Percentiles rank a stretch among this genome's conserved stretches.
Evolutionary conservation across 2,888 invertebrate species (phyloP).

Genomic region (Pollenia amentaria): DNA sequence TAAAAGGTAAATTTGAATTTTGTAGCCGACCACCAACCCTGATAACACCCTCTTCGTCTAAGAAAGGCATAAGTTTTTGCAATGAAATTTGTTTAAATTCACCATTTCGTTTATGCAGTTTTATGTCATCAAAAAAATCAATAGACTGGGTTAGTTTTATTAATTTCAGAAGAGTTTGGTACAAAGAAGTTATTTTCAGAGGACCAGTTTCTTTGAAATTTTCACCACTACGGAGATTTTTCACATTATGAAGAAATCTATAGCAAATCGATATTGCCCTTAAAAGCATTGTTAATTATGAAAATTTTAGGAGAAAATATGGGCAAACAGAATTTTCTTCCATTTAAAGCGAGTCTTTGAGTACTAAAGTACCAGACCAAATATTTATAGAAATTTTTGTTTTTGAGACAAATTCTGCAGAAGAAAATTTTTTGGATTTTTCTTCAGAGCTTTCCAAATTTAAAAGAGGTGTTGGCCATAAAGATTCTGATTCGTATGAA

Average conservation of each 20-base stretch:
- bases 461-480: constrained; percentile 33
- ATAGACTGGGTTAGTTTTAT: constrained; percentile 37
- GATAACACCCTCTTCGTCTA: constrained; percentile 23
- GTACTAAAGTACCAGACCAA: not conserved
- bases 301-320: constrained; percentile 27
- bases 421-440: constrained; percentile 13
- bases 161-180: constrained; percentile 1
- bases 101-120: not conserved
- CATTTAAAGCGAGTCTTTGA: not conserved
- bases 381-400: not conserved
- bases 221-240: not conserved
- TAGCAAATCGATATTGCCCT: constrained; percentile 26
- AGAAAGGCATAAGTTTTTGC: constrained; percentile 51
- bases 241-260: constrained; percentile 15
- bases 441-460: constrained; percentile 18
- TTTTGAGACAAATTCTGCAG: not conserved
- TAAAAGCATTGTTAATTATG: constrained; percentile 14
- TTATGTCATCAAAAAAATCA: constrained; percentile 36
- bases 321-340: not conserved
- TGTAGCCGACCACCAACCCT: constrained; percentile 67
- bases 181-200: not conserved
- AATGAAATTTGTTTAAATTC: constrained; percentile 24
- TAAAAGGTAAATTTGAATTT: constrained; percentile 57
- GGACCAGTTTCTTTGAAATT: constrained; percentile 1
- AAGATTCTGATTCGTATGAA: not conserved